Conservation (phyloP, 1,140 invertebrate species). For the Pteromalus puparum region DNA sequence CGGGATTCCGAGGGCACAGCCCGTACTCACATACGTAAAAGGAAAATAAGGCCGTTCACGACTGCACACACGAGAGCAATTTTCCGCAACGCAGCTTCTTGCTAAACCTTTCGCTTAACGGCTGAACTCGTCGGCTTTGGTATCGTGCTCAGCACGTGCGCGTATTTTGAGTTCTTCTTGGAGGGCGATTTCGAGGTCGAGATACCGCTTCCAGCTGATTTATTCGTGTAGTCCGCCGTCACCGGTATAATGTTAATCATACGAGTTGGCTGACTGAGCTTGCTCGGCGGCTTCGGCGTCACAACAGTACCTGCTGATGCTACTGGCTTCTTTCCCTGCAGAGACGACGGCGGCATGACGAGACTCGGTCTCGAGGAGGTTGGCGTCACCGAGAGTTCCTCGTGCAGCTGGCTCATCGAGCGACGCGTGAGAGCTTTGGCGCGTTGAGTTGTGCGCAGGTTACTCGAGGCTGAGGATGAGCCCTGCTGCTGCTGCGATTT, state of each 20-base stretch:
- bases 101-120: conserved; percentile 49
- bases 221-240: conserved; percentile 30
- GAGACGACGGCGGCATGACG: neutral
- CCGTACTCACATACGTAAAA: neutral
- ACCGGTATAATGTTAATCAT: conserved; percentile 32
- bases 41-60: neutral
- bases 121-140: conserved; percentile 32
- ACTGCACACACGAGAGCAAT: neutral
- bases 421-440: neutral
- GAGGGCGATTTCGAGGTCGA: neutral
- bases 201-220: neutral
- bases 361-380: conserved; percentile 11
- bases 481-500: conserved; percentile 11
- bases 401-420: neutral
- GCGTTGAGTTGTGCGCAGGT: neutral
- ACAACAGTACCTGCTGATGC: neutral
- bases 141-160: conserved; percentile 53
- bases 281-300: neutral
- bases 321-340: neutral
- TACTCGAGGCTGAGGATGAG: neutral
- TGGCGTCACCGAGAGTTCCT: conserved; percentile 1
- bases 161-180: conserved; percentile 50
- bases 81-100: neutral
- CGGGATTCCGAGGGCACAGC: neutral
- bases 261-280: neutral